Base-by-base conservation (phyloP, 2,888 invertebrate species). In the Schizotus pectinicornis region DNA sequence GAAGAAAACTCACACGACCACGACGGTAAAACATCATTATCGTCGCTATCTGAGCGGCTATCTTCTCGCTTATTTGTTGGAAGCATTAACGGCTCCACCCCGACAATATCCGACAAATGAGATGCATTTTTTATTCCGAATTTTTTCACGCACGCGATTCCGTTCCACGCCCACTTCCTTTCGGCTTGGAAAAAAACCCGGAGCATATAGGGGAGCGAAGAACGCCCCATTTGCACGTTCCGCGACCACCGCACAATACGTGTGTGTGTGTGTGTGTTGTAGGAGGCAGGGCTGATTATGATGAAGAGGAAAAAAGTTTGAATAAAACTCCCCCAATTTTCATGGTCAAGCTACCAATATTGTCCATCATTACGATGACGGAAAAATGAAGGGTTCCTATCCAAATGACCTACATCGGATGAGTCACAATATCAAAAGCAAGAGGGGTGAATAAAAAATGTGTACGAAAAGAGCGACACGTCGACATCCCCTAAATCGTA, bases 111-210 rank as follows among this genome's bases (percentile, higher is more conserved):
- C 70, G 70, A 67, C 72, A 72, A 73, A 73, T 69, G 71, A 67
- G 68, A 61, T 67, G 64, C 69, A 72, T 73, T 75, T 76, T 76
- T 76, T 74, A 75, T 74, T 74, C 71, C 73, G 71, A 72, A 74
- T 76, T 77, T 77, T 77, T 77, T 74, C 72, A 74, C 75, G 74
- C 77, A 76, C 76, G 76, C 76, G 72, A 75, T 70, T 71, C 68
- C 64, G 60, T 63, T 69, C 61, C 71, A 73, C 76, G 74, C 77
- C 77, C 66, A 76, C 71, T 76, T 76, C 77, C 76, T 74, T 64
- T 65, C 33, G 33, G 41, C 22, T 14, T 49, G 38, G 35, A 39
- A 56, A 56, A 60, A 54, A 61, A 53, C 34, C 11, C 7, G 42
- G 37, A 49, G 51, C 42, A 43, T 43, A 46, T 33, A 33, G 45